phyloP scores from a whole-genome alignment of 2,888 invertebrate genomes.

The Erannis defoliaria region DNA sequence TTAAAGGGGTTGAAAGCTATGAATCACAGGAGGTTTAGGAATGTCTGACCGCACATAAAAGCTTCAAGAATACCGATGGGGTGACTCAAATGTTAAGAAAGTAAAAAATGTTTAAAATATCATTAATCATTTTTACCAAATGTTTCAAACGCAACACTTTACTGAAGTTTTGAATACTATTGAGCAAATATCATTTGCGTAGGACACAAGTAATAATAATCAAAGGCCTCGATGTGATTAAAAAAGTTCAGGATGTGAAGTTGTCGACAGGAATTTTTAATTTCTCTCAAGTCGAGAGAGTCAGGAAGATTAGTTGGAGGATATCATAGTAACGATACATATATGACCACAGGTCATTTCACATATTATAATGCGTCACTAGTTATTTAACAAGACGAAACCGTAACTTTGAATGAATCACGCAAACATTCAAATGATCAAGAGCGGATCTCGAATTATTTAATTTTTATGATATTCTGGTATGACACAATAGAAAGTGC shows the following conservation, averaged over 20 bases:
- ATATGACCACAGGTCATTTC: background rate
- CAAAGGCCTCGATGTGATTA: conserved; percentile 38
- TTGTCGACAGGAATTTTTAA: conserved; percentile 24
- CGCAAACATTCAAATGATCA: conserved; percentile 44
- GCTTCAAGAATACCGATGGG: conserved; percentile 60
- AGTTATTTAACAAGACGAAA: conserved; percentile 12
- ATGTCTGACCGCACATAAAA: conserved; percentile 62
- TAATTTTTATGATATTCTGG: conserved; percentile 34
- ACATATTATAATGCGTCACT: conserved; percentile 9
- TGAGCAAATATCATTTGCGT: conserved; percentile 39
- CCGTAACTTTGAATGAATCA: conserved; percentile 32
- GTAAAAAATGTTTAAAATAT: conserved; percentile 34
- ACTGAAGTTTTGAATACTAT: conserved; percentile 28
- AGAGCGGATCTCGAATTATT: conserved; percentile 45
- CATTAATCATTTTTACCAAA: too few relatives aligned
- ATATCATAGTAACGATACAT: background rate
- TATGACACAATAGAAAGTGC: conserved; percentile 61
- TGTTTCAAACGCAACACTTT: too few relatives aligned
- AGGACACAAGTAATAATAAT: conserved; percentile 45
- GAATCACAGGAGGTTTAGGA: conserved; percentile 64
- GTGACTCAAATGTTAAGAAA: conserved; percentile 60
- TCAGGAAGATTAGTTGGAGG: background rate
- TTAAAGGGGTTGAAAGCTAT: conserved; percentile 47
- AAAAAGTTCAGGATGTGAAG: conserved; percentile 32
- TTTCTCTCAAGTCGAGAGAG: conserved; percentile 4